A percentile compares a stretch with the other conserved stretches of the same genome.
These are phyloP conservation scores for Drosophila virilis DNA, from an alignment of 1,140 invertebrate species.

Conservation along the genomic window DNA sequence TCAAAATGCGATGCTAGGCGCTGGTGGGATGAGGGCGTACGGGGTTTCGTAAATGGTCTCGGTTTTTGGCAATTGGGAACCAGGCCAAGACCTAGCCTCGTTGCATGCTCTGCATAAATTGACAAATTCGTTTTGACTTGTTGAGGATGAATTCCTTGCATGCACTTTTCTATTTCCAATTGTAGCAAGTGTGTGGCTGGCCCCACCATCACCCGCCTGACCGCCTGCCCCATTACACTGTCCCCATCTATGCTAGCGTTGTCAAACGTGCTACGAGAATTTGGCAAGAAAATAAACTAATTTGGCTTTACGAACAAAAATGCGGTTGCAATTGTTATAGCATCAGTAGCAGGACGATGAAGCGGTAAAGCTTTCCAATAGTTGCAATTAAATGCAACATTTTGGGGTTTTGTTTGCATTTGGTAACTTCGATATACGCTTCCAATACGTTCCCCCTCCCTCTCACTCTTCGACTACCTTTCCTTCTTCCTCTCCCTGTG, in stretches of 20 bases:
- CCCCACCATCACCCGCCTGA: neutral
- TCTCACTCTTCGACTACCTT: no score
- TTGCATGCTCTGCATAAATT: constrained; percentile 39
- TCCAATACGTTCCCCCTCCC: no score
- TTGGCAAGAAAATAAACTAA: constrained; percentile 72
- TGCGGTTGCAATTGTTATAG: constrained; percentile 35
- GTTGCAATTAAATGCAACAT: constrained; percentile 76
- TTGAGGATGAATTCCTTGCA: constrained; percentile 12
- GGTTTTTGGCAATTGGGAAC: constrained; percentile 9
- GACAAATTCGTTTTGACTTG: constrained; percentile 37
- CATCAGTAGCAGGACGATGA: constrained; percentile 6
- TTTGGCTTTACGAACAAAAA: constrained; percentile 46
- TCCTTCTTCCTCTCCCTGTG: no score
- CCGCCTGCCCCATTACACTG: neutral
- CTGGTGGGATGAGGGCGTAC: no score
- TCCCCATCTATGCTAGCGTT: neutral
- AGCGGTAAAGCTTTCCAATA: constrained; percentile 56
- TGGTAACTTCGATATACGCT: constrained; percentile 1
- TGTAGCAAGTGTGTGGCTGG: constrained; percentile 9
- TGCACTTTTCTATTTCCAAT: constrained; percentile 6
- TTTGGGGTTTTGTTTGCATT: constrained; percentile 69
- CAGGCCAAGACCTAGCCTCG: constrained; percentile 1
- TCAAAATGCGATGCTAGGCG: neutral
- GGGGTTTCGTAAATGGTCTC: neutral
- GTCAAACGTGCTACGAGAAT: constrained; percentile 40